Percentiles rank a stretch among this genome's conserved stretches.
These are phyloP conservation scores for Sminthopsis crassicaudata DNA, from an alignment of 2,113 vertebrate species.

Conservation along the genomic window DNA sequence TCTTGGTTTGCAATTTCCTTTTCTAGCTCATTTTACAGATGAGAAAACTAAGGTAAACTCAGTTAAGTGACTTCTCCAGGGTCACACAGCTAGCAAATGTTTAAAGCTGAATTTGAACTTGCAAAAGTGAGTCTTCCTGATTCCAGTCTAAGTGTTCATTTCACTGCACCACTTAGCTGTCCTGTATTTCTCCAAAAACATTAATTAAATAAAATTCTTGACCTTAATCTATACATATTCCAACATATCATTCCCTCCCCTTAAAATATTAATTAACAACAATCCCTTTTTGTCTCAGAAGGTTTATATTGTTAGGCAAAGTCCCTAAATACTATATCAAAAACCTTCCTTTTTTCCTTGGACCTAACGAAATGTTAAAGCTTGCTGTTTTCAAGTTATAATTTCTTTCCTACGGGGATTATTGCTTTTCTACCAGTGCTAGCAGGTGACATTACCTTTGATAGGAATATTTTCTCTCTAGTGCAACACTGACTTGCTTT, in stretches of 20 bases:
- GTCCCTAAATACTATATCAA: not conserved
- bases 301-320: not conserved
- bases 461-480: slow-evolving; percentile 63
- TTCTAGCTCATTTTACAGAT: not conserved
- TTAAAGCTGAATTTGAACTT: not conserved
- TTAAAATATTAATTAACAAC: slow-evolving; percentile 41
- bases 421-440: slow-evolving; percentile 33
- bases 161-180: not conserved
- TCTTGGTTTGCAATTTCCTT: not conserved
- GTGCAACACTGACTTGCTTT: slow-evolving; percentile 54
- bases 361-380: slow-evolving; percentile 38
- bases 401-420: slow-evolving; percentile 40
- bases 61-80: not conserved
- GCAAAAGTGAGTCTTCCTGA: not conserved
- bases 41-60: not conserved
- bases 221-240: not conserved
- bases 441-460: not conserved
- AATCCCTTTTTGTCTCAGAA: slow-evolving; percentile 33
- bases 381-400: slow-evolving; percentile 38
- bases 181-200: not conserved
- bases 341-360: slow-evolving; percentile 30
- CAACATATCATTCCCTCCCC: not conserved
- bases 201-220: not conserved
- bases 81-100: not conserved
- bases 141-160: not conserved